Percentiles rank a stretch among this genome's conserved stretches.
Evolutionary conservation across 2,797 vertebrate genomes (phyloP).

Genomic region (Dermochelys coriacea): DNA sequence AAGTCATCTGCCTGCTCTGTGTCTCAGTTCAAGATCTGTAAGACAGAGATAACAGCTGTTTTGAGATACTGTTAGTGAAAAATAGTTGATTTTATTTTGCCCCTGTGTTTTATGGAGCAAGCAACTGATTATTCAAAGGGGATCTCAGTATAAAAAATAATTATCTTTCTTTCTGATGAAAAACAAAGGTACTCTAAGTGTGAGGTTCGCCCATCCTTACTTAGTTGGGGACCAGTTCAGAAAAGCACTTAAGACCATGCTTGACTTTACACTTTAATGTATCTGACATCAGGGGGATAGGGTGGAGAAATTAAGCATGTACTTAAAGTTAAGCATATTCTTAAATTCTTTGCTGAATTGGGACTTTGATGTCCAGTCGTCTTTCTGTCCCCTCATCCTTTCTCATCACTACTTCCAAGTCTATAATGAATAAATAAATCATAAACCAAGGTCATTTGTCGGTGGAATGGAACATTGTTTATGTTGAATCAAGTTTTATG

Average conservation of each 20-base stretch:
- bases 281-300: background rate
- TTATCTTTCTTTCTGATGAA: background rate
- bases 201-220: background rate
- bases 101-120: no score
- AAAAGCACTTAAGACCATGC: background rate
- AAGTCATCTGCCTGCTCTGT: no score
- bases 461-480: background rate
- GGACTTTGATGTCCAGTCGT: background rate
- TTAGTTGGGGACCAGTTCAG: background rate
- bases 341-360: background rate
- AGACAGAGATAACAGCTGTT: no score
- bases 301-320: background rate
- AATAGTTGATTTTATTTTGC: no score
- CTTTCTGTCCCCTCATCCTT: background rate
- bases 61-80: no score
- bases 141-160: accelerated
- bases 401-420: background rate
- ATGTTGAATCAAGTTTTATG: background rate
- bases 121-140: background rate
- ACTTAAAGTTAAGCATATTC: background rate
- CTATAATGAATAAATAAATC: slow-evolving; percentile 33
- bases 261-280: background rate
- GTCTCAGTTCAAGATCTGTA: no score
- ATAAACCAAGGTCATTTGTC: background rate
- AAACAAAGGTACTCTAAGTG: background rate